Base-by-base conservation (phyloP, 2,113 vertebrate genomes). In the Micromys minutus region DNA sequence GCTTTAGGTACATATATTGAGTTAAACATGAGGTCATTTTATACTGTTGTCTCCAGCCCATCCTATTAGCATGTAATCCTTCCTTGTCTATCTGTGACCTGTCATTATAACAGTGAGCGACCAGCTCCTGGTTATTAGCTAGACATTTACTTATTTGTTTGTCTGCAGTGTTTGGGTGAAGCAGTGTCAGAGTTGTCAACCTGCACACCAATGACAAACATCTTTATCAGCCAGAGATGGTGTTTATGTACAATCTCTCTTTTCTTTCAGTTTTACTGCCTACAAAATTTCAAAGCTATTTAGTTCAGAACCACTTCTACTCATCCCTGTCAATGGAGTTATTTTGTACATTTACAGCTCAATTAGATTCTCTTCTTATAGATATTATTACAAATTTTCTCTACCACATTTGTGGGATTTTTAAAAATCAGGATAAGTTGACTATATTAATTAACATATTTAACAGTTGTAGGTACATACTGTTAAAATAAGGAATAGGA, bases 371-470 rank as follows among this genome's bases (percentile, higher is more conserved):
- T 86, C 80, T 83, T 39, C 10, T 76, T n/a, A 87, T 21, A 67
- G 52, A 45, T 84, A 84, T 31, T n/a, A 80, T 80, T 63, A 45
- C 39, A 63, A 83, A 61, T 61, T 42, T 61, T 7, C 22, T 19
- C 26, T 31, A 45, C 16, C 8, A 22, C 5, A 21, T 31, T 65
- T 65, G 39, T 85, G 6, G 34, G 29, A 65, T 47, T n/a, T n/a
- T n/a, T n/a, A n/a, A n/a, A n/a, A n/a, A 42, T 71, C 47, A 85
- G 79, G 65, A 31, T 1, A 94, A 90, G 74, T 84, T 95, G 94
- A 39, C 47, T 65, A 67, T 83, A 65, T 11, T 65, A 90, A 83
- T 92, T 90, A 86, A 36, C 29, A 80, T 7, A 9, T 91, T 88
- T 86, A 93, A 93, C 50, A 74, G 31, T 76, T 77, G 61, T 69